Evolutionary conservation across 2,888 invertebrate genomes (phyloP), one percentile per base, ranked within the genome.

Genomic region (Axea sp.): DNA sequence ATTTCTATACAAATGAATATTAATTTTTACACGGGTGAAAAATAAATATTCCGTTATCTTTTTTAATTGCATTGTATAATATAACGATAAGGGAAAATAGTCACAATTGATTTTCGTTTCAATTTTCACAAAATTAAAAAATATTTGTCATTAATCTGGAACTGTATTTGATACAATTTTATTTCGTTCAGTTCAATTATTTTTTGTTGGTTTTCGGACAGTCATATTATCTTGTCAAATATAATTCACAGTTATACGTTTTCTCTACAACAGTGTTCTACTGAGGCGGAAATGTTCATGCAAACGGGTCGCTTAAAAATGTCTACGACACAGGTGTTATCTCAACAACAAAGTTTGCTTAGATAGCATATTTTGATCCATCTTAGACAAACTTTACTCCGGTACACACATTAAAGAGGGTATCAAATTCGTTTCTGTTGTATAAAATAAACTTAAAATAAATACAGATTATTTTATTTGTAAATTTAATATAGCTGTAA

Each of bases 271-370:
- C 41, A 14, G 30, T 19, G 19, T 41, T 57, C 17, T 17, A 9
- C 31, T 55, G 39, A 55, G 30, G 19, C 14, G 1, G 14, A 41
- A 57, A 24, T 31, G 57, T 41, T 43, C 41, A 43, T 57, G 14
- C n/a, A 31, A 43, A 41, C 57, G 30, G 17, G 55, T 43, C 31
- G 55, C 53, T 37, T 57, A 31, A 31, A 57, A 41, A 12, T 31
- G 41, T 41, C 55, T 22, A 41, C 41, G 28, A 3, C 22, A 31
- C 41, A 41, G 55, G 55, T 57, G 55, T 57, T 57, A 57, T 41
- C 55, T 41, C 55, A 31, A 28, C 41, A 41, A 57, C 24, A 39
- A 57, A 41, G 31, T 57, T 57, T 8, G 41, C 55, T 43, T 37
- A 57, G 41, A 57, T 31, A 11, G 37, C 41, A 31, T 17, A 57